These are phyloP conservation scores for Acanthochromis polyacanthus DNA, from an alignment of 2,113 vertebrate genomes.

Conservation along the genomic window DNA sequence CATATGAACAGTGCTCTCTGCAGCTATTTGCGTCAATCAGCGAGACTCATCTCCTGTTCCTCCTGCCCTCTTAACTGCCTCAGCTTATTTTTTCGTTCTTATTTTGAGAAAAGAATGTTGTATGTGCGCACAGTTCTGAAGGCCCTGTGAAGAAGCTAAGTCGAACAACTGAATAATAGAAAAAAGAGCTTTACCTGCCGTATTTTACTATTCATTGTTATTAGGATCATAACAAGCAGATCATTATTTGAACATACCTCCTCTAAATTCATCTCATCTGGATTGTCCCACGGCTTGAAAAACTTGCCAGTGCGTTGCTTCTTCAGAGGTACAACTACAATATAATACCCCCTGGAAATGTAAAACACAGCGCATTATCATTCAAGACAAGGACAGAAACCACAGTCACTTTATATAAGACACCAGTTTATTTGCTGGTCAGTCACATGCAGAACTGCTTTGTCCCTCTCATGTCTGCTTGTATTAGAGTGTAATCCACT, in stretches of 20 bases:
- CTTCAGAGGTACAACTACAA: constrained; percentile 98
- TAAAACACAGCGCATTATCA: not conserved
- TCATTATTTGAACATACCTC: constrained; percentile 86
- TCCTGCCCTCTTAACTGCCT: constrained; percentile 52
- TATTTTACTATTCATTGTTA: not conserved
- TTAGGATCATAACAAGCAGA: not conserved
- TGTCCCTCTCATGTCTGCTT: not conserved
- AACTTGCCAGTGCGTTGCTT: constrained; percentile 95
- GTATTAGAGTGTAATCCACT: not conserved
- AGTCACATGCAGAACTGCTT: not conserved
- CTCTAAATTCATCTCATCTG: constrained; percentile 98
- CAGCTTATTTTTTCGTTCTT: constrained; percentile 39
- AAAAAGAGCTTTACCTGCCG: not conserved
- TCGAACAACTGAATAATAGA: not conserved
- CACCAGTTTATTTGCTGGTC: not conserved
- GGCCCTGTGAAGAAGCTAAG: not conserved
- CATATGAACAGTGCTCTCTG: constrained; percentile 78
- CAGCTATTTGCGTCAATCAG: constrained; percentile 78
- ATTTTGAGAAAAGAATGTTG: constrained; percentile 44
- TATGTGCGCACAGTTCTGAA: constrained; percentile 10
- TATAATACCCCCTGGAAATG: constrained; percentile 92
- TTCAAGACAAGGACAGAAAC: not conserved
- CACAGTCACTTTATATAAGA: not conserved
- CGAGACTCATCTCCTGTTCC: constrained; percentile 57
- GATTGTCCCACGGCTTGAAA: constrained; percentile 95